phyloP scores from a whole-genome alignment of 2,113 vertebrate genomes.

The Myotis yumanensis region DNA sequence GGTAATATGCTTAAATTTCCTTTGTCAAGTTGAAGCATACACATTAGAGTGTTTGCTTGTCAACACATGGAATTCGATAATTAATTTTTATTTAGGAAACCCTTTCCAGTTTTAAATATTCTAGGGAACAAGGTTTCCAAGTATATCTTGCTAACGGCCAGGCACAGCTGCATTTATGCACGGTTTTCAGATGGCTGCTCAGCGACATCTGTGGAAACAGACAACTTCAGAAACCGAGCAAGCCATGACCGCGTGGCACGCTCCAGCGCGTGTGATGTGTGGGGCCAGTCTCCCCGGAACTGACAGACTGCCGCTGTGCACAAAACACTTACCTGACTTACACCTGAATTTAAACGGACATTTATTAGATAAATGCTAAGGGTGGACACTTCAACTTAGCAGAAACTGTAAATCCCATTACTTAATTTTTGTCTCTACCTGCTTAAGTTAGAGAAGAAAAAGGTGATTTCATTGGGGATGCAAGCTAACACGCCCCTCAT shows the following conservation, averaged over 20 bases:
- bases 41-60: conserved; percentile 69
- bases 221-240: conserved; percentile 5
- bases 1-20: conserved; percentile 55
- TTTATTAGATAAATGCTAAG: not conserved
- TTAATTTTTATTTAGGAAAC: conserved; percentile 71
- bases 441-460: not conserved
- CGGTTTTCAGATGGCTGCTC: conserved; percentile 35
- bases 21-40: conserved; percentile 69
- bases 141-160: conserved; percentile 42
- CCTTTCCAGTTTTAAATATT: conserved; percentile 33
- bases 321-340: conserved; percentile 1
- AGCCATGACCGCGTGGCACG: not conserved
- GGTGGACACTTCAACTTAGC: not conserved
- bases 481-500: not conserved
- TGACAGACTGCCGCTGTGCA: not conserved
- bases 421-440: not conserved
- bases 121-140: conserved; percentile 31
- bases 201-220: conserved; percentile 63
- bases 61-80: conserved; percentile 69
- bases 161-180: conserved; percentile 49
- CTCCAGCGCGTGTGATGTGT: not conserved
- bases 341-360: not conserved
- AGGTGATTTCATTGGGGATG: not conserved
- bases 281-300: not conserved
- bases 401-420: not conserved